Evolutionary conservation across 2,113 vertebrate genomes (phyloP), one percentile per base, ranked within the genome.

Genomic region (Setophaga coronata): DNA sequence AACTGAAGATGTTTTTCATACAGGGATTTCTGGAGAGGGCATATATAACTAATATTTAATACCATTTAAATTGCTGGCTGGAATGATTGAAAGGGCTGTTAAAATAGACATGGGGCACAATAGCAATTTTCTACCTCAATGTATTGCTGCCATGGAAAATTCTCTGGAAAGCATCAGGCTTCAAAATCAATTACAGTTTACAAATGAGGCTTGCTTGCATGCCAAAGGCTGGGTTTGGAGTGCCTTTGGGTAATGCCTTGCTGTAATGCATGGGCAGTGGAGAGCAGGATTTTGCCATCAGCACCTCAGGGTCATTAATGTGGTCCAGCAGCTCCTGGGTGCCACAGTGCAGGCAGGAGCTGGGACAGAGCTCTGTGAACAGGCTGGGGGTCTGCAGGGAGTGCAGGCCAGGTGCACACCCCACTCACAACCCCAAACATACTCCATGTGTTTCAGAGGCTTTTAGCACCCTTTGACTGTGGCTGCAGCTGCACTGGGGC

Each of bases 181-280:
- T 91, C 73, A 82, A 72, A 96, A 95, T 94, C 72, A 87, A 85
- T 87, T 94, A 77, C 17, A 67, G 77, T 87, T 74, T 83, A 84
- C 81, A 89, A 94, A 82, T 89, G 67, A 78, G 83, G 66, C 82
- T 90, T 84, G 69, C 26, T 94, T 92, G 93, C 79, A 60, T 60
- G 90, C 54, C 54, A 77, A 53, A 92, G 72, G 53, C 3, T 78
- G 77, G 19, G 82, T 60, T 50, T 89, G 70, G 90, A 89, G 69
- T 16, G 64, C 54, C 77, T 87, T 70, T 62, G 62, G 85, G 78
- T 29, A 60, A 28, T 67, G 26, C 74, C 84, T 78, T 54, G 42
- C 42, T 62, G 65, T 65, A 93, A 74, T 10, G 18, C 43, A 62
- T 5, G 36, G 76, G 66, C 70, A 88, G 2, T 14, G 33, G 28